phyloP scores from a whole-genome alignment of 2,888 invertebrate genomes.

The Ectemnius continuus region DNA sequence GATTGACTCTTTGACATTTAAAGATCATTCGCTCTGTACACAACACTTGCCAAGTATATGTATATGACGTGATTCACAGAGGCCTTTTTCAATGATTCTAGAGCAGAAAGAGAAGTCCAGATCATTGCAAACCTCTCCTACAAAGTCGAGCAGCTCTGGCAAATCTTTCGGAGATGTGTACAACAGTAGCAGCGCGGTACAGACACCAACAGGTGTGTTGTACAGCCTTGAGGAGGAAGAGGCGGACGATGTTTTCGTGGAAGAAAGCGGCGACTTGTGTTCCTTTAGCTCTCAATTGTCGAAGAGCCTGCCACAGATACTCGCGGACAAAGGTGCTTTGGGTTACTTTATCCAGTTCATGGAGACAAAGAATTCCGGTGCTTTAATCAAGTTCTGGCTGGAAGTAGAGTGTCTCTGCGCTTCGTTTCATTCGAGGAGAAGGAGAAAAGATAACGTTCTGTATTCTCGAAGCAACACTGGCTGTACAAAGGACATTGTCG shows the following conservation, averaged over 20 bases:
- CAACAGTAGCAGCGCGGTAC: slow-evolving; percentile 36
- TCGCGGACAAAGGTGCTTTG: slow-evolving; percentile 88
- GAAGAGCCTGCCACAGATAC: slow-evolving; percentile 86
- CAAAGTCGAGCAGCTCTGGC: slow-evolving; percentile 58
- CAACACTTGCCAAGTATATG: not conserved
- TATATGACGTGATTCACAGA: not conserved
- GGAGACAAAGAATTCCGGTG: slow-evolving; percentile 85
- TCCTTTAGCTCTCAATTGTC: slow-evolving; percentile 83
- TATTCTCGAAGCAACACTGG: slow-evolving; percentile 11
- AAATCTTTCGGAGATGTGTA: slow-evolving; percentile 54
- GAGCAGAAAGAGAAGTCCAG: slow-evolving; percentile 67
- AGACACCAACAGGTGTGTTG: slow-evolving; percentile 53
- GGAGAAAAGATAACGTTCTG: slow-evolving; percentile 13
- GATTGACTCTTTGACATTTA: slow-evolving; percentile 11
- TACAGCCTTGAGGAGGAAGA: slow-evolving; percentile 74
- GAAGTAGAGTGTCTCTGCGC: slow-evolving; percentile 84
- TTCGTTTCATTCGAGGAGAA: slow-evolving; percentile 41
- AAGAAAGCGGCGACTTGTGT: slow-evolving; percentile 69
- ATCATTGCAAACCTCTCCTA: slow-evolving; percentile 61
- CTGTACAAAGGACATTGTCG: slow-evolving; percentile 24
- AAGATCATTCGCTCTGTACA: not conserved
- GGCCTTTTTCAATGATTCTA: slow-evolving; percentile 41
- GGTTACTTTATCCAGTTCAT: slow-evolving; percentile 92
- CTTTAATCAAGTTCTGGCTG: slow-evolving; percentile 86
- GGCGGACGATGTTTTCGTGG: slow-evolving; percentile 64